phyloP scores from a whole-genome alignment of 2,113 vertebrate genomes.

The Mesocricetus auratus region DNA sequence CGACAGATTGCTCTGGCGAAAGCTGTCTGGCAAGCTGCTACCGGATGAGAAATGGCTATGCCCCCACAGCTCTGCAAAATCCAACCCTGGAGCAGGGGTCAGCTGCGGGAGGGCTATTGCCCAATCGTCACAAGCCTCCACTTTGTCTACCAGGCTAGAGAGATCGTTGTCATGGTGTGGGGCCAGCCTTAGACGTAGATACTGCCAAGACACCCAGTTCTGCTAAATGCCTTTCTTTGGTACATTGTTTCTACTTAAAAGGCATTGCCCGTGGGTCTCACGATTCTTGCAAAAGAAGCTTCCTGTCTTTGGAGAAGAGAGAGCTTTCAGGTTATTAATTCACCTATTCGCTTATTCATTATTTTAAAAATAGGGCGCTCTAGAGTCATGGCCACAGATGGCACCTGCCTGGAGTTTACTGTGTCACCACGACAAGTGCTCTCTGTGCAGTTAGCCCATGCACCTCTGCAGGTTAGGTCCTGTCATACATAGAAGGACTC shows the following conservation, averaged over 20 bases:
- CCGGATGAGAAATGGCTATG: neutral
- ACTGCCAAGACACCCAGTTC: neutral
- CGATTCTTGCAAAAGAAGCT: constrained; percentile 8
- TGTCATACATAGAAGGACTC: neutral
- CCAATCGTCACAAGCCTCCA: constrained; percentile 16
- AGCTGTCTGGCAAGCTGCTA: accelerated
- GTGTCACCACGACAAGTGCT: neutral
- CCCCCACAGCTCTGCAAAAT: neutral
- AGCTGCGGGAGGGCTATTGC: neutral
- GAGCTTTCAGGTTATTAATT: neutral
- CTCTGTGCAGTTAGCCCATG: no score
- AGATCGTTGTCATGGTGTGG: accelerated
- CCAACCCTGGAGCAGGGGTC: constrained; percentile 35
- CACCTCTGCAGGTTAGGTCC: neutral
- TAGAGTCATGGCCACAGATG: neutral
- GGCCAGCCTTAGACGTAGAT: neutral
- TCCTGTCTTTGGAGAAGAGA: neutral
- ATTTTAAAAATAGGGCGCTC: neutral
- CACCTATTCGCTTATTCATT: neutral
- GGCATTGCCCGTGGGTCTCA: neutral
- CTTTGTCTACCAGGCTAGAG: neutral
- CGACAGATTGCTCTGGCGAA: neutral
- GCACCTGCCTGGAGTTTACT: neutral
- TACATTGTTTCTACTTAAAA: neutral
- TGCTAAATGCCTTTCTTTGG: neutral